These are phyloP conservation scores for Glaucopsyche alexis DNA, from an alignment of 2,888 invertebrate species.

Conservation along the genomic window DNA sequence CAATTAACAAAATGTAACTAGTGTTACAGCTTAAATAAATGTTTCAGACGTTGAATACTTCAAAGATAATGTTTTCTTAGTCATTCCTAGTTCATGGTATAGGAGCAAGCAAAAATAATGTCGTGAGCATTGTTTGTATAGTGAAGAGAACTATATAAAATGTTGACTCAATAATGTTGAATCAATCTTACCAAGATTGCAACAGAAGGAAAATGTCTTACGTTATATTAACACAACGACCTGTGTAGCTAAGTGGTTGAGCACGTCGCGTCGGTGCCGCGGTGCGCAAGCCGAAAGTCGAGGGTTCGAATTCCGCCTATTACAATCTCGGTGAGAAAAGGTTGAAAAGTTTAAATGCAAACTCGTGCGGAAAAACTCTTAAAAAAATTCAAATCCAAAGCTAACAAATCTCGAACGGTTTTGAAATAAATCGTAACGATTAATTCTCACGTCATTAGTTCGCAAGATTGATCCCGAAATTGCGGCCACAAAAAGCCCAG, in stretches of 20 bases:
- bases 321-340: neutral
- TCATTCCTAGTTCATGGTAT: neutral
- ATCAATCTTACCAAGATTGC: too few relatives aligned
- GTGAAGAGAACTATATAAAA: neutral
- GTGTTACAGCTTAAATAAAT: constrained; percentile 13
- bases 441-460: constrained; percentile 75
- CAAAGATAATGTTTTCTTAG: constrained; percentile 16
- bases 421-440: constrained; percentile 58
- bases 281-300: too few relatives aligned
- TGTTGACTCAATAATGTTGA: neutral
- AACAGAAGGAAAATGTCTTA: too few relatives aligned
- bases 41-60: constrained; percentile 24
- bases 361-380: neutral
- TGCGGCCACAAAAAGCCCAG: constrained; percentile 53
- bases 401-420: constrained; percentile 39
- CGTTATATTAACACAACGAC: neutral
- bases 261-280: too few relatives aligned
- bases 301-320: neutral
- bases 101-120: neutral
- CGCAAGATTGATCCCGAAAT: constrained; percentile 62
- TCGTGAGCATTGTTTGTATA: neutral
- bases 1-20: neutral
- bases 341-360: neutral
- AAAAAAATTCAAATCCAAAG: constrained; percentile 36
- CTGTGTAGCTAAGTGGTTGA: too few relatives aligned